Conservation (phyloP, 2,797 vertebrate genomes). For the Semotilus atromaculatus region DNA sequence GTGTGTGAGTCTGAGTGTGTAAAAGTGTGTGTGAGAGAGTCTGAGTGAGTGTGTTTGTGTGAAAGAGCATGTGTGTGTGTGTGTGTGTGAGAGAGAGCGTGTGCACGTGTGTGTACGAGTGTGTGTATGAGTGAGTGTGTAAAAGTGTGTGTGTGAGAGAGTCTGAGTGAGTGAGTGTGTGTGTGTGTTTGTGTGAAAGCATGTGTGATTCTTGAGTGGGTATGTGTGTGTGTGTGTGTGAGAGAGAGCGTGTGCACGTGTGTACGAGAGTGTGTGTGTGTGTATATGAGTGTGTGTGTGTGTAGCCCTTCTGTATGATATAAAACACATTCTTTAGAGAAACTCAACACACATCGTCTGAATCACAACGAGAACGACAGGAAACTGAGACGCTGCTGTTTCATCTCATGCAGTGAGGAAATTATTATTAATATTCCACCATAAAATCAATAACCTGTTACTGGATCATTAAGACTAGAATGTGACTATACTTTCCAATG, state of each 20-base stretch:
- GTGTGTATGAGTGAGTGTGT: background rate
- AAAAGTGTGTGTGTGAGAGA: background rate
- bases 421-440: background rate
- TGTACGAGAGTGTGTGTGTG: background rate
- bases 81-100: background rate
- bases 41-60: background rate
- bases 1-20: background rate
- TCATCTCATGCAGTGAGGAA: background rate
- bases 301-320: constrained; percentile 12
- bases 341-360: background rate
- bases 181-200: background rate
- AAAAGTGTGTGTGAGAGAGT: background rate
- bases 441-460: background rate
- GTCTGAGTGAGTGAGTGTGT: too few relatives aligned
- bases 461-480: background rate
- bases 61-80: background rate
- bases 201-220: too few relatives aligned
- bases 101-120: background rate
- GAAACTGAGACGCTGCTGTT: background rate
- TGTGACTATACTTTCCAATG: background rate
- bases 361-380: background rate
- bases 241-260: too few relatives aligned
- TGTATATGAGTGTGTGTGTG: background rate
- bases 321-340: background rate
- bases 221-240: background rate